These are phyloP conservation scores for Styela plicata DNA, from an alignment of 23 tunicate genomes.

Conservation along the genomic window DNA sequence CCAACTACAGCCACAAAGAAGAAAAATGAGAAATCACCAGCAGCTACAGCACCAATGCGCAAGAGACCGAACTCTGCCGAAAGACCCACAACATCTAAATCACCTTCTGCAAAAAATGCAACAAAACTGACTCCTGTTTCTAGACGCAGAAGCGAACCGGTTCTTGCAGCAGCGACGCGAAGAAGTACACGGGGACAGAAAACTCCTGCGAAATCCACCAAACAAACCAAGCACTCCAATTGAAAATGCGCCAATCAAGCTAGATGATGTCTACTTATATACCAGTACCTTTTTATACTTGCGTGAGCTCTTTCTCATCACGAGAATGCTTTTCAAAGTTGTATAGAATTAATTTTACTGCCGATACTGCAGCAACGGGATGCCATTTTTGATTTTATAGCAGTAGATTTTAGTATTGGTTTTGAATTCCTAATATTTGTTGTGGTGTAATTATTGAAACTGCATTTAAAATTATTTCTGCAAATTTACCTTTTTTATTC, in stretches of 20 bases:
- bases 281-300: background rate
- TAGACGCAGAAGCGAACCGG: conserved; percentile 8
- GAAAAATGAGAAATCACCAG: background rate
- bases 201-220: background rate
- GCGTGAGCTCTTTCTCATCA: background rate
- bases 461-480: too few relatives aligned
- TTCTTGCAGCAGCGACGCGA: background rate
- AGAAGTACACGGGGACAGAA: background rate
- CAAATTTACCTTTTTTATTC: too few relatives aligned
- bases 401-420: background rate
- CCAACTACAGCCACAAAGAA: background rate
- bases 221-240: background rate
- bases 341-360: background rate
- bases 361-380: background rate
- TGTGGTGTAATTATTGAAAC: too few relatives aligned
- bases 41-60: background rate
- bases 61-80: background rate
- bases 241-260: background rate
- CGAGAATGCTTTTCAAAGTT: background rate
- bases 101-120: background rate
- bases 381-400: background rate
- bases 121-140: background rate
- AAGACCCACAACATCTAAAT: background rate
- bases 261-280: background rate
- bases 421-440: too few relatives aligned